Evolutionary conservation across 2,113 vertebrate species (phyloP), one percentile per base, ranked within the genome.

Genomic region (Oryzias woworae): DNA sequence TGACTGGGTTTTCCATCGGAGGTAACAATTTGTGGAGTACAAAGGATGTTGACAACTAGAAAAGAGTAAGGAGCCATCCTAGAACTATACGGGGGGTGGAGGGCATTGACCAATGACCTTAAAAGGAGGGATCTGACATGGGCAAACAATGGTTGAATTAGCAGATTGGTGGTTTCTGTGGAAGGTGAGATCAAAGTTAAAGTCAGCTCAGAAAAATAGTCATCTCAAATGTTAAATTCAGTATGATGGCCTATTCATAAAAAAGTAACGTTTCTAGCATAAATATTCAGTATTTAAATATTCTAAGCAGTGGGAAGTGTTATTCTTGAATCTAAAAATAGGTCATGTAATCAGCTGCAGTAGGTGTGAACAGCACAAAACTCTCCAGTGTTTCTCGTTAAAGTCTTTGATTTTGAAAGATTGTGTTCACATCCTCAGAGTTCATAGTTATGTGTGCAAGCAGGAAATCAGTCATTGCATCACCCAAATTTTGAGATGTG

Each of bases 401-500:
- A n/a, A 22, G 20, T 23, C 49, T 14, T 18, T 51, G 12, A 57
- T 14, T 56, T 41, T 12, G 14, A 0, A 0, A 51, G 17, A 24
- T 43, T 1, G 14, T 26, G 14, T 2, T 2, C 18, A 7, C 15
- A 55, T 56, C 36, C 52, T 53, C 16, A 23, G 15, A 67, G 20
- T 51, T 62, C 14, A 56, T 18, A 23, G 2, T 0, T 2, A 2
- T 17, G 7, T 18, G 15, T 42, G 46, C n/a, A 15, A 20, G 45
- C 12, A 53, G 18, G 20, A 54, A 53, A 58, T n/a, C 7, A 15
- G 5, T 61, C 48, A 53, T 45, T 65, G 7, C 20, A 45, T 15
- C 15, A 41, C 42, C 14, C 14, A 45, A 28, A 62, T 20, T 56
- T 46, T 62, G 52, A 10, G 28, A 48, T 58, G 65, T 18, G 10